These are phyloP conservation scores for Capitella teleta DNA, from an alignment of 1,140 invertebrate species.

Conservation along the genomic window DNA sequence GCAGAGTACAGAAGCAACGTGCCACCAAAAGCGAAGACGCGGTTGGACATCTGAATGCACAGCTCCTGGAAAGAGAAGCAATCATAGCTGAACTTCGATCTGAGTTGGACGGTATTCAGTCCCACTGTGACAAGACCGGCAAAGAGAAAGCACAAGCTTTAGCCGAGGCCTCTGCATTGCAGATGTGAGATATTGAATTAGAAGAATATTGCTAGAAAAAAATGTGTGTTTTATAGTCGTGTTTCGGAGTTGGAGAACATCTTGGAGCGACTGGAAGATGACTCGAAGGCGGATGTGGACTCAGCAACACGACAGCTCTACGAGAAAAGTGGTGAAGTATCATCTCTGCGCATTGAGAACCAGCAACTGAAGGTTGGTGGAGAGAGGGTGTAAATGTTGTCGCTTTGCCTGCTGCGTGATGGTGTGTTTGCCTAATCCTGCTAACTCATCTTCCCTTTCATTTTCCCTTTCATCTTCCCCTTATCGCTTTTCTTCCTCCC, in stretches of 20 bases:
- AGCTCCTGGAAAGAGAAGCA: conserved; percentile 27
- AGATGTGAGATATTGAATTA: conserved; percentile 40
- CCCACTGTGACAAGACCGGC: conserved; percentile 22
- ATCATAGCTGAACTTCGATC: conserved; percentile 23
- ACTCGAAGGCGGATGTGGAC: conserved; percentile 24
- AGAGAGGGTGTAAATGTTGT: background rate
- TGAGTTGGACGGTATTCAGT: conserved; percentile 19
- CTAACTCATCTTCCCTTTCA: background rate
- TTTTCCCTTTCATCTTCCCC: background rate
- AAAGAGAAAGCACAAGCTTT: conserved; percentile 22
- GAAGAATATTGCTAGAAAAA: no score
- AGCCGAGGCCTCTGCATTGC: conserved; percentile 24
- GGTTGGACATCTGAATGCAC: conserved; percentile 23
- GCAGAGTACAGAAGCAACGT: conserved; percentile 37
- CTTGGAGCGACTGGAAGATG: conserved; percentile 27
- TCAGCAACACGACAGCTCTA: conserved; percentile 21
- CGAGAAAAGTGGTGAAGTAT: conserved; percentile 23
- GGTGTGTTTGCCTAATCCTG: background rate
- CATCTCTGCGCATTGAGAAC: conserved; percentile 26
- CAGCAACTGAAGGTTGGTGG: conserved; percentile 30
- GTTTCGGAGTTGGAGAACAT: conserved; percentile 29
- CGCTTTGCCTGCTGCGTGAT: background rate
- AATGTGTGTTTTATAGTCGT: conserved; percentile 23
- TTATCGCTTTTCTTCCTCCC: background rate
- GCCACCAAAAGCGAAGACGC: conserved; percentile 30